phyloP scores from a whole-genome alignment of 2,888 invertebrate species.

The Physocephala rufipes region DNA sequence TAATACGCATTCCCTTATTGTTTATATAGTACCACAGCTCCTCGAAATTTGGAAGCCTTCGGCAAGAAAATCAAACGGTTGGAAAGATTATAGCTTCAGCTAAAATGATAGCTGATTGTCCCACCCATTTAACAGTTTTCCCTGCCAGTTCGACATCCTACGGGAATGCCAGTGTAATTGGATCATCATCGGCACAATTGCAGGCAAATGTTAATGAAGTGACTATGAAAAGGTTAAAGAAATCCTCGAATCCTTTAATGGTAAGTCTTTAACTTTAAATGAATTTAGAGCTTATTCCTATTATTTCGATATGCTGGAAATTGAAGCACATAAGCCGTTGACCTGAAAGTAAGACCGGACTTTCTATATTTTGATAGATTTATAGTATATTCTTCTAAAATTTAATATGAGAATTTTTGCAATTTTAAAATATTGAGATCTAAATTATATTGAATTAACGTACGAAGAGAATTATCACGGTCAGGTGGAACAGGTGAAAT shows the following conservation, averaged over 20 bases:
- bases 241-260: conserved; percentile 52
- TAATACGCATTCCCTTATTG: not conserved
- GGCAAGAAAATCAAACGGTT: conserved; percentile 44
- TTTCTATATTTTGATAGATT: no score
- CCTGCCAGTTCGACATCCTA: conserved; percentile 31
- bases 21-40: conserved; percentile 18
- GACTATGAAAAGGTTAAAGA: conserved; percentile 44
- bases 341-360: no score
- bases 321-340: no score
- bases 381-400: no score
- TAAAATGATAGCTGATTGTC: conserved; percentile 41
- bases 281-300: no score
- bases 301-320: no score
- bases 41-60: conserved; percentile 38
- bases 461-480: no score
- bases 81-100: conserved; percentile 43
- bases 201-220: conserved; percentile 32
- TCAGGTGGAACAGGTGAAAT: no score
- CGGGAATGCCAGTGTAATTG: conserved; percentile 14
- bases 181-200: not conserved
- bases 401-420: no score
- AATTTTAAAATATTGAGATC: no score
- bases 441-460: no score
- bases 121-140: conserved; percentile 45
- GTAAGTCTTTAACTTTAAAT: no score